Evolutionary conservation across 2,797 vertebrate genomes (phyloP), one percentile per base, ranked within the genome.

Genomic region (Crotalus adamanteus): DNA sequence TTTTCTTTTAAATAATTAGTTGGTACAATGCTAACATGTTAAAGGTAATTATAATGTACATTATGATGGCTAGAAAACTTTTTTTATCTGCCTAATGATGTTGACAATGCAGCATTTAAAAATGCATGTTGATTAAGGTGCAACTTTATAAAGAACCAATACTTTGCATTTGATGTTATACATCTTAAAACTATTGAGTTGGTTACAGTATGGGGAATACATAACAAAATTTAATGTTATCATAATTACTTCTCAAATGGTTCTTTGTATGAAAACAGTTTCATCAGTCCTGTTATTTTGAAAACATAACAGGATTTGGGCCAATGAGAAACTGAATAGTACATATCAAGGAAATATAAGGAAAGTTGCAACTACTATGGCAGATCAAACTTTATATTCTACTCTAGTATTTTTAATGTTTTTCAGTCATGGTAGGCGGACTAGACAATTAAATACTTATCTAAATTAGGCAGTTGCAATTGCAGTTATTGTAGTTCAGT

Each of bases 1-100:
- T 94, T 83, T 93, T 93, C 16, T 95, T 94, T 94, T 63, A 92
- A 95, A 94, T 91, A 95, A 92, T 2, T 26, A 78, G 60, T 0
- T 86, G 60, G 87, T 92, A 94, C 93, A 31, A 92, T 92, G 92
- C 31, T 25, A 61, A 78, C 83, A 90, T 47, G 56, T 0, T 0
- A 18, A 92, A 91, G 25, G 88, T 26, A 55, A 47, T 60, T 3
- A 60, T 37, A 93, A 91, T 55, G 57, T 57, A 87, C 59, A 28
- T 42, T 42, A 7, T 4, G 86, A 61, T 47, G 85, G 65, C 55
- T 28, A 28, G 73, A 59, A 60, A 13, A 12, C 31, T 22, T 88
- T 88, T 88, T 60, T 37, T 11, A 37, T 22, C 87, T 60, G 37
- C 73, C 37, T 47, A 47, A 83, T 47, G 20, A 88, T 88, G 55